Evolutionary conservation across 2,113 vertebrate genomes (phyloP), one percentile per base, ranked within the genome.

Genomic region (Bettongia penicillata): DNA sequence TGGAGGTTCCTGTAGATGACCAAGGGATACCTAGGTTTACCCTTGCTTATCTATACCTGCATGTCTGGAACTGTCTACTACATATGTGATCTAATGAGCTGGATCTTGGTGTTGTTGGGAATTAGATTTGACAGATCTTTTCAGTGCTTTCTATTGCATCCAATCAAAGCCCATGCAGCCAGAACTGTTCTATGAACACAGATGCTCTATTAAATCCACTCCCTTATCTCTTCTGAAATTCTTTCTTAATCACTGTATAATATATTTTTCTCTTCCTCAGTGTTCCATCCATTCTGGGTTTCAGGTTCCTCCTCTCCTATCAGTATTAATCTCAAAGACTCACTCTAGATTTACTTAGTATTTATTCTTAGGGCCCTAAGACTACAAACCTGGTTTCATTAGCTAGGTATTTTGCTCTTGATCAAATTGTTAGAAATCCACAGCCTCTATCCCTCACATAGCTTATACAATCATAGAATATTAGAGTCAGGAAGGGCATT

Each of bases 241-340:
- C 61, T 11, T 37, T 37, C 47, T 4, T 0, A 91, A 90, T 57
- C 92, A 49, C 90, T 95, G 47, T 0, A 53, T 2, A 52, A 47
- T 0, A 57, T 8, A 12, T 68, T 19, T 50, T 97, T 52, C 53
- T 91, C 8, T 61, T 43, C 94, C 49, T 51, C 43, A 95, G 91
- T 1, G 3, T 25, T 14, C 1, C 43, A 43, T 93, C 24, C 95
- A 95, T 92, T 68, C 53, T 47, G 91, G 43, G 37, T 43, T 89
- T 8, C 55, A 93, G 48, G n/a, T 16, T 51, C 37, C 19, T 24
- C 26, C 92, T 91, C 93, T 53, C n/a, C 19, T 22, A 53, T 93
- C 57, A 95, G 24, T 55, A 55, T 43, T 68, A 19, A 90, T 93
- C 43, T 47, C 89, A 68, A 48, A 14, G 26, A 89, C 95, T 94